Conservation (phyloP, 2,797 vertebrate genomes). For the Alcedo quadribrachys region DNA sequence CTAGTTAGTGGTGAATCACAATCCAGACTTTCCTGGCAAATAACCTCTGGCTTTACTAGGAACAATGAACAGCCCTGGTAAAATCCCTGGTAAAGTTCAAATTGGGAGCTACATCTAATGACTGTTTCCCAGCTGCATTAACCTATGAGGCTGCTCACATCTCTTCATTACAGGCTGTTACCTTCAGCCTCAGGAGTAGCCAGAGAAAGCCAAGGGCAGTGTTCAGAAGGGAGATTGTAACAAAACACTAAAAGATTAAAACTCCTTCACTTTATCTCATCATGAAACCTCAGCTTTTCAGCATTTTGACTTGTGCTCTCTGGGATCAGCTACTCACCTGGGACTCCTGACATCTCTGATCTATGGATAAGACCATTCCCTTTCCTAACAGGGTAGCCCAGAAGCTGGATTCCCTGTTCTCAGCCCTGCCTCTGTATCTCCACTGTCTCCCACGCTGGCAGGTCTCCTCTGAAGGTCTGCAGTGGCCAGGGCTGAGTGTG, state of each 20-base stretch:
- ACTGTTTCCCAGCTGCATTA: not conserved
- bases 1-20: not conserved
- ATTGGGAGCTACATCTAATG: not conserved
- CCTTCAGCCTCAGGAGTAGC: not conserved
- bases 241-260: not conserved
- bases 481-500: not conserved
- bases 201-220: not conserved
- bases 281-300: not conserved
- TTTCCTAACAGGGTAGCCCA: not conserved
- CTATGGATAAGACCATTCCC: not conserved
- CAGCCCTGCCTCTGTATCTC: not conserved
- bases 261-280: not conserved
- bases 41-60: not conserved
- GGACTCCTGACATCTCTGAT: not conserved
- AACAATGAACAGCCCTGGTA: not conserved
- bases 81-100: not conserved
- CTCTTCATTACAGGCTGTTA: not conserved
- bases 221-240: not conserved
- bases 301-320: not conserved
- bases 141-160: not conserved
- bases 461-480: not conserved
- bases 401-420: not conserved
- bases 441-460: not conserved
- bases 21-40: not conserved
- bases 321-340: not conserved